Evolutionary conservation across 2,797 vertebrate genomes (phyloP).

Genomic region (Lerista edwardsae): DNA sequence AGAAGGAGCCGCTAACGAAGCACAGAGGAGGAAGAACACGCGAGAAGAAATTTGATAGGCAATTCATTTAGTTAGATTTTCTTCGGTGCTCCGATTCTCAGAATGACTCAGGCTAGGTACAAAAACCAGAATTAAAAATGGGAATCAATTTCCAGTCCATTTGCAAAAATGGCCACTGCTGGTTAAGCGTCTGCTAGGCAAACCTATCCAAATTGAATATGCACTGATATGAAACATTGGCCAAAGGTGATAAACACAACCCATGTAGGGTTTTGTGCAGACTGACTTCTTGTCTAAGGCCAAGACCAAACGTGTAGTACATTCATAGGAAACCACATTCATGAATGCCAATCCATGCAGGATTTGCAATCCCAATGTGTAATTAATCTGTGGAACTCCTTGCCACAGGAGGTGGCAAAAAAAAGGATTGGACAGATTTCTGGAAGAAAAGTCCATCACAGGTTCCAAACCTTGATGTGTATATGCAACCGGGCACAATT

Average conservation of each 20-base stretch:
- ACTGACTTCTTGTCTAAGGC: too few species aligned
- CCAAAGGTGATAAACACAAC: background rate
- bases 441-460: too few species aligned
- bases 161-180: background rate
- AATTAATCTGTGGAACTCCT: too few species aligned
- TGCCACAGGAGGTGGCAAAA: too few species aligned
- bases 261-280: background rate
- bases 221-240: background rate
- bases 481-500: too few species aligned
- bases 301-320: too few species aligned
- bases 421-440: too few species aligned
- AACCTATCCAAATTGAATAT: background rate
- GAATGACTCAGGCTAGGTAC: background rate
- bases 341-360: too few species aligned
- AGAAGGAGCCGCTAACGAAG: slow-evolving; percentile 3
- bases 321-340: too few species aligned
- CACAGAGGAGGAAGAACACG: background rate
- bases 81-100: background rate
- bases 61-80: slow-evolving; percentile 20
- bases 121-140: background rate
- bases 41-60: background rate
- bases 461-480: too few species aligned
- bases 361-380: too few species aligned
- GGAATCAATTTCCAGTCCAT: background rate
- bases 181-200: background rate